Percentiles rank a stretch among this genome's conserved stretches.
Conservation (phyloP, 2,797 vertebrate species). For the Yasuhikotakia modesta region DNA sequence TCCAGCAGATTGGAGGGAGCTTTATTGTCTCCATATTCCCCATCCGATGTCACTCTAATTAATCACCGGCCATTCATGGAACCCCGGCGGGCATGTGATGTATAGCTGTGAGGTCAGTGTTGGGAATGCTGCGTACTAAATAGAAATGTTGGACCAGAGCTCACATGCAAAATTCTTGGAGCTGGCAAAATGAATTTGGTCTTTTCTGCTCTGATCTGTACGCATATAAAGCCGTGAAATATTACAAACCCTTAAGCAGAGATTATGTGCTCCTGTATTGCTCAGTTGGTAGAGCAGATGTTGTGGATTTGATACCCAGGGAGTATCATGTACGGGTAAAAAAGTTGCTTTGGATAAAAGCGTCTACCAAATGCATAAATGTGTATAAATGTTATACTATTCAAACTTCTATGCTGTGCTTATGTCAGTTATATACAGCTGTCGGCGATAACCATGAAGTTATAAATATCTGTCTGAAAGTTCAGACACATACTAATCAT, state of each 20-base stretch:
- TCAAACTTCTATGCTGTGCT: background rate
- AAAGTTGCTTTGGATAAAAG: too few relatives aligned
- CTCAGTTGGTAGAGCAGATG: too few relatives aligned
- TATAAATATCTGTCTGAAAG: background rate
- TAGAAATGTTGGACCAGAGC: slow-evolving; percentile 4
- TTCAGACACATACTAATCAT: background rate
- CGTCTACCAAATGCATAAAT: too few relatives aligned
- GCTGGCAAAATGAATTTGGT: background rate
- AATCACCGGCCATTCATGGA: slow-evolving; percentile 25
- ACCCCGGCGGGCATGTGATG: slow-evolving; percentile 20
- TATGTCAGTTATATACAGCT: background rate
- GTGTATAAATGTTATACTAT: background rate
- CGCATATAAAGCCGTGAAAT: background rate
- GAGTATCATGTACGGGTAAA: too few relatives aligned
- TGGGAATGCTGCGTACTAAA: slow-evolving; percentile 17
- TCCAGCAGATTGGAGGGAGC: slow-evolving; percentile 10
- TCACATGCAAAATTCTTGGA: background rate
- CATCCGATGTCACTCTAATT: slow-evolving; percentile 35
- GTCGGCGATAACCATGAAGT: background rate
- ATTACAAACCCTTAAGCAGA: background rate
- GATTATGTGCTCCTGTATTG: too few relatives aligned
- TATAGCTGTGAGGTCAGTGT: slow-evolving; percentile 18
- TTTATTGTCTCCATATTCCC: slow-evolving; percentile 33
- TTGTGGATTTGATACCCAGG: too few relatives aligned
- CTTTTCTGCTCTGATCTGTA: background rate